Base-by-base conservation (phyloP, 1,140 invertebrate species). In the Drosophila serrata region DNA sequence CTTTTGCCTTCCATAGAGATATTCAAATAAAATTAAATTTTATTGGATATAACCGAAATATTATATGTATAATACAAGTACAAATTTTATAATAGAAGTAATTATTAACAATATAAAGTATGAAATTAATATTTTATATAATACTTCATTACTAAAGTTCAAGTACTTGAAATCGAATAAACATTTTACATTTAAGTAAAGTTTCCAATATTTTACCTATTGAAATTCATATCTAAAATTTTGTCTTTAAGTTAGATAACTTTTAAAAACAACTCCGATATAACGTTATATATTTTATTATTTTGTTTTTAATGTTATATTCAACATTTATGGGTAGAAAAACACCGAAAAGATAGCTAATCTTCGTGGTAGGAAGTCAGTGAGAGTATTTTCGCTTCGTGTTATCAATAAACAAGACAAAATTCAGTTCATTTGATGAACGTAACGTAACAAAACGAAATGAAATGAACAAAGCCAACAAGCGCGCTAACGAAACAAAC, bases 401-500 rank as follows among this genome's bases (percentile, higher is more conserved):
- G 42, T 39, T 72, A 37, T 55, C 62, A 60, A 24, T 61, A 35
- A 40, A 53, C 24, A 48, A 53, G 31, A 39, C 40, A 45, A 24
- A 42, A 67, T 67, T 70, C 40, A 59, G 56, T 70, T 60, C 39
- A 62, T 35, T 75, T 72, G 61, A 60, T 87, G 55, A 64, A 75
- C 56, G 35, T 43, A 76, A 70, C 56, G 46, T 51, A 76, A 70
- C 60, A 40, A 60, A 69, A 70, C 60, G 43, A 60, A 69, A 72
- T 48, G 42, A 55, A 76, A 67, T 57, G 45, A 61, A 70, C 63
- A 68, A 70, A 35, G 48, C 27, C 42, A 57, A 82, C 67, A 81
- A 74, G 49, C 67, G 33, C 53, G 35, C 42, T 35, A 57, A 40
- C 65, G 65, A 70, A 81, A 80, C 84, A 88, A 88, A 84, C 85